A percentile compares a stretch with the other conserved stretches of the same genome.
phyloP scores from a whole-genome alignment of 2,888 invertebrate species.

The Conistra vaccinii region DNA sequence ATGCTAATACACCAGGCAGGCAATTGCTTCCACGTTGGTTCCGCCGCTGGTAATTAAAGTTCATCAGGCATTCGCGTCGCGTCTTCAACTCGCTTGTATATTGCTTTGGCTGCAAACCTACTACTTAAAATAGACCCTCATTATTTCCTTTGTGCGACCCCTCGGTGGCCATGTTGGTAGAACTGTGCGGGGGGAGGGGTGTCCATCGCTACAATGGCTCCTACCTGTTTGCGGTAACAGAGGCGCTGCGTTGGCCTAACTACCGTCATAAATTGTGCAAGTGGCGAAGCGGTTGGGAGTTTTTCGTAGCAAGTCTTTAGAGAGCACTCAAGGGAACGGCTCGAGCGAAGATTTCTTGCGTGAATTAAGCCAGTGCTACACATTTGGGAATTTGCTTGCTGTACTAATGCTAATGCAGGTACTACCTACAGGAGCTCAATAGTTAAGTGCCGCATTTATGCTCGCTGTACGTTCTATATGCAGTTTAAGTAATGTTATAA shows the following conservation, averaged over 20 bases:
- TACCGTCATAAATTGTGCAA: conserved; percentile 83
- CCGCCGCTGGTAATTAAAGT: conserved; percentile 82
- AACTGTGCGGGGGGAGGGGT: conserved; percentile 57
- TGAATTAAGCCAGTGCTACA: conserved; percentile 77
- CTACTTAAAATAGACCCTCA: conserved; percentile 70
- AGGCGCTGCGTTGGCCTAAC: conserved; percentile 80
- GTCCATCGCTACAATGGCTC: conserved; percentile 64
- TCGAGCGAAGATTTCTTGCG: conserved; percentile 79
- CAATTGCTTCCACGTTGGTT: conserved; percentile 80
- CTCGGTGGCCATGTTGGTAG: conserved; percentile 60
- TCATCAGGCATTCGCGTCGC: conserved; percentile 81
- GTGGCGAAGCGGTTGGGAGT: conserved; percentile 78
- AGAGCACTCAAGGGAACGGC: conserved; percentile 79
- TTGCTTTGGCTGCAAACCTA: conserved; percentile 73
- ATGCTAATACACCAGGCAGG: conserved; percentile 82
- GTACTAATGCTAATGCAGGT: conserved; percentile 74
- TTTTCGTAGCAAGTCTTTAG: conserved; percentile 82
- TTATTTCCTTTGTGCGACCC: conserved; percentile 68
- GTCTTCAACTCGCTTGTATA: conserved; percentile 78
- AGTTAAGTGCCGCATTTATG: conserved; percentile 66
- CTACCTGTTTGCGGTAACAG: conserved; percentile 76
- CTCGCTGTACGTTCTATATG: conserved; percentile 43
- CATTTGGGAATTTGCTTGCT: conserved; percentile 73
- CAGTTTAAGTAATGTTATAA: conserved; percentile 37
- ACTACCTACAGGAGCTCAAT: conserved; percentile 53